Conservation (phyloP, 2,797 vertebrate species). For the Gouania willdenowi region DNA sequence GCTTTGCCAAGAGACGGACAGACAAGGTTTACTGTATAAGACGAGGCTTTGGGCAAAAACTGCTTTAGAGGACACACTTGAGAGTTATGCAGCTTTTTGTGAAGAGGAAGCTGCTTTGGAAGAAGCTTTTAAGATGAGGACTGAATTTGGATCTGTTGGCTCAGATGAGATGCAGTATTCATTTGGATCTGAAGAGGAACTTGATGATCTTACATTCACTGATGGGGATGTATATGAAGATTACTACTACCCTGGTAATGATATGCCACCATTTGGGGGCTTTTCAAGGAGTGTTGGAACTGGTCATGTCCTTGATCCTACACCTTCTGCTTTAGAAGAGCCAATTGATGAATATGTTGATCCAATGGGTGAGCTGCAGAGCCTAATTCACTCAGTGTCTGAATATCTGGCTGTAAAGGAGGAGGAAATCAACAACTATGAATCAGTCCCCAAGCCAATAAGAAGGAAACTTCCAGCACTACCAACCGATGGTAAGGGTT, state of each 20-base stretch:
- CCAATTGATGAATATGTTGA: slow-evolving; percentile 78
- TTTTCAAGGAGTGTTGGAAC: slow-evolving; percentile 26
- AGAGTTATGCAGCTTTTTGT: slow-evolving; percentile 71
- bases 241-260: slow-evolving; percentile 53
- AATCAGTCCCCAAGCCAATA: slow-evolving; percentile 73
- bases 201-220: slow-evolving; percentile 73
- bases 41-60: slow-evolving; percentile 78
- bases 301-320: slow-evolving; percentile 37
- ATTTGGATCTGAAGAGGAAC: slow-evolving; percentile 82
- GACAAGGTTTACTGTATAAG: slow-evolving; percentile 84
- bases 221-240: slow-evolving; percentile 66
- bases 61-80: slow-evolving; percentile 67
- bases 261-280: slow-evolving; percentile 26
- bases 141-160: slow-evolving; percentile 81
- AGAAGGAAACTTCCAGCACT: slow-evolving; percentile 64
- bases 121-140: slow-evolving; percentile 40
- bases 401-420: slow-evolving; percentile 94
- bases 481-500: slow-evolving; percentile 35
- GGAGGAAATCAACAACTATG: slow-evolving; percentile 89
- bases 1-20: slow-evolving; percentile 57
- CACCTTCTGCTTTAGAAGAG: slow-evolving; percentile 71
- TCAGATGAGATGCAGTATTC: slow-evolving; percentile 86
- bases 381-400: slow-evolving; percentile 90
- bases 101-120: slow-evolving; percentile 69
- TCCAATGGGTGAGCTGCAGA: slow-evolving; percentile 88